Evolutionary conservation across 2,113 vertebrate species (phyloP).

Genomic region (Phylloscopus whistleri): DNA sequence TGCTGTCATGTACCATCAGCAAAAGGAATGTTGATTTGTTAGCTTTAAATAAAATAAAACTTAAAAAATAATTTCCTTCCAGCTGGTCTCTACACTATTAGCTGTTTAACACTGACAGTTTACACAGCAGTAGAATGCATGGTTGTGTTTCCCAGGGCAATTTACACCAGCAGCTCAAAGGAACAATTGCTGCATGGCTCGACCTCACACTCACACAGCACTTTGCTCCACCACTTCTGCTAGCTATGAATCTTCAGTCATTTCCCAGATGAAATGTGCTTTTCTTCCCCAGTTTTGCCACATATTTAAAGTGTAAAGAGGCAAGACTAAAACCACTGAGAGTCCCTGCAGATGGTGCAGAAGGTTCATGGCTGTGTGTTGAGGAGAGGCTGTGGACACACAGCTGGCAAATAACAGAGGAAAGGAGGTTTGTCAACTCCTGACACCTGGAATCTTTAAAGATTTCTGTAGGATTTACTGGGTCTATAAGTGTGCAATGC

Average conservation of each 20-base stretch:
- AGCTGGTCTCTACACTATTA: not conserved
- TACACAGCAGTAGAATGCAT: not conserved
- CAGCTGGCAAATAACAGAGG: not conserved
- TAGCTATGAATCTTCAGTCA: not conserved
- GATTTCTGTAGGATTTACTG: slow-evolving; percentile 22
- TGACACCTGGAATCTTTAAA: not conserved
- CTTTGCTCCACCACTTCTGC: not conserved
- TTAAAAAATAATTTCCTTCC: not conserved
- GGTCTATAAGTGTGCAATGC: slow-evolving; percentile 42
- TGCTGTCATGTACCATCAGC: not conserved
- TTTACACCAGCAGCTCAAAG: not conserved
- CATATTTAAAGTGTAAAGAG: not conserved
- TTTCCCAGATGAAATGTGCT: not conserved
- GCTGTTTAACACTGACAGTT: not conserved
- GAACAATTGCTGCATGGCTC: not conserved
- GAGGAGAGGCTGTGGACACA: not conserved
- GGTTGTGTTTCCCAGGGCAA: not conserved
- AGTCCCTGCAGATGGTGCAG: not conserved
- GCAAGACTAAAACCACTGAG: not conserved
- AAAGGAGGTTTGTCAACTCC: not conserved
- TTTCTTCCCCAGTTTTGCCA: not conserved
- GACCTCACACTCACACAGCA: not conserved
- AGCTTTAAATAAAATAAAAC: not conserved
- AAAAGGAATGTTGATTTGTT: not conserved
- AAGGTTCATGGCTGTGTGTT: not conserved